Evolutionary conservation across 64 coral and sea anemone species (phyloP).

Genomic region (Dendronephthya gigantea): DNA sequence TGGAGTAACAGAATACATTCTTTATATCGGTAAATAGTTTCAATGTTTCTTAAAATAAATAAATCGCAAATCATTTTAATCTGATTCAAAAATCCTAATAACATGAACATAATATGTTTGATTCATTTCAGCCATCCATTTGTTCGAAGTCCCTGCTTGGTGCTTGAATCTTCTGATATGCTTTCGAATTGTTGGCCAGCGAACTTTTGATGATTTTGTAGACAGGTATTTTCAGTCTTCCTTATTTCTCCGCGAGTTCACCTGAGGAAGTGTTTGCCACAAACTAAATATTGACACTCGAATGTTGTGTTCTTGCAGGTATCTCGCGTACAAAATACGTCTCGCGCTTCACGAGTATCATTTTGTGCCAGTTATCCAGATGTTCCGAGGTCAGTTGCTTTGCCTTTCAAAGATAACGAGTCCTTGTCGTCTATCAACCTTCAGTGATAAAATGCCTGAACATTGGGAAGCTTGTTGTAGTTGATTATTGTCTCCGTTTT

Average conservation of each 20-base stretch:
- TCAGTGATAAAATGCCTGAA: too few species aligned
- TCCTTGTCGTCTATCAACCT: too few species aligned
- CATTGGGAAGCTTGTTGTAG: too few species aligned
- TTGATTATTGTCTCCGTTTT: neutral
- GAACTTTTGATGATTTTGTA: conserved; percentile 7
- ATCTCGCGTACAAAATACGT: conserved; percentile 2
- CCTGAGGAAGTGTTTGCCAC: too few species aligned
- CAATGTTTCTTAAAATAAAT: too few species aligned
- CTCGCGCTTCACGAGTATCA: neutral
- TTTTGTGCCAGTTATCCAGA: neutral
- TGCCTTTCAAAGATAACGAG: too few species aligned
- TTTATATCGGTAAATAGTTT: neutral
- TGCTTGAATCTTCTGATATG: conserved; percentile 10
- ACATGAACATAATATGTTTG: too few species aligned
- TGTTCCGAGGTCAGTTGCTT: conserved; percentile 4
- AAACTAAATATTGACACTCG: neutral
- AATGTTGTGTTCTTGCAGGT: neutral
- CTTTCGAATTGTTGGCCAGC: neutral
- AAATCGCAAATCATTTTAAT: too few species aligned
- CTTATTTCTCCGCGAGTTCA: too few species aligned
- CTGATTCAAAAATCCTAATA: too few species aligned
- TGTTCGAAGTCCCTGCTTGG: conserved; percentile 4
- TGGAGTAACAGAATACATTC: conserved; percentile 11
- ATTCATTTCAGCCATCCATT: neutral
- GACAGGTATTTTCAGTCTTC: neutral